Conservation (phyloP, 2,113 vertebrate species). For the Prietella phreatophila region DNA sequence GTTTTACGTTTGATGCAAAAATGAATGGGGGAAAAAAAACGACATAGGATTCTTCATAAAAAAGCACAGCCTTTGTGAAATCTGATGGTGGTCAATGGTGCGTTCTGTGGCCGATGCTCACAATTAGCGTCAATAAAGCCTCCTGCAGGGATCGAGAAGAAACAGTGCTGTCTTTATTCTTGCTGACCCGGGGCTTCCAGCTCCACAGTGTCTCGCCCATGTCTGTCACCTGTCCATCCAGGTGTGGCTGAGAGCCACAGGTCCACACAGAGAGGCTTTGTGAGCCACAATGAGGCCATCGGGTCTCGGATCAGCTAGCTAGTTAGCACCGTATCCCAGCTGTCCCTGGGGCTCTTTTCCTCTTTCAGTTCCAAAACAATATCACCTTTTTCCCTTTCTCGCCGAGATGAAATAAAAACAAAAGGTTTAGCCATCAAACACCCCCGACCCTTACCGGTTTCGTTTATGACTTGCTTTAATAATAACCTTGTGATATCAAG, state of each 20-base stretch:
- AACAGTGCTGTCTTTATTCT: constrained; percentile 48
- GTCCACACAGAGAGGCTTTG: constrained; percentile 55
- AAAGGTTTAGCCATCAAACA: constrained; percentile 46
- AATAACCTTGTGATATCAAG: constrained; percentile 39
- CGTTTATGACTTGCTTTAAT: constrained; percentile 42
- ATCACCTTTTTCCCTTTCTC: constrained; percentile 25
- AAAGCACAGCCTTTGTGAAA: constrained; percentile 11
- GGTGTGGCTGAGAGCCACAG: constrained; percentile 47
- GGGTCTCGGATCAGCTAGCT: constrained; percentile 38
- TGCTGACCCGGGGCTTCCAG: constrained; percentile 18
- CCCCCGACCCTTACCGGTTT: constrained; percentile 43
- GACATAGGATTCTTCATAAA: background rate
- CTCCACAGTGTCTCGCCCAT: constrained; percentile 28
- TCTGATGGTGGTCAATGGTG: constrained; percentile 19
- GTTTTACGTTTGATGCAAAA: background rate
- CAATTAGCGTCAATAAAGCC: constrained; percentile 37
- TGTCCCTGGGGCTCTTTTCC: constrained; percentile 36
- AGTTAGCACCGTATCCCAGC: constrained; percentile 28
- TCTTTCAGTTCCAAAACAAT: constrained; percentile 29
- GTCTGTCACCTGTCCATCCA: constrained; percentile 55
- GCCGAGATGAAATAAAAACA: constrained; percentile 43
- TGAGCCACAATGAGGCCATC: constrained; percentile 47
- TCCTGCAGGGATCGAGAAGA: constrained; percentile 12
- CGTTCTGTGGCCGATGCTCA: constrained; percentile 23
- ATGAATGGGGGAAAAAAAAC: background rate